Conservation (phyloP, 2,888 invertebrate genomes). For the Tridacna gigas region DNA sequence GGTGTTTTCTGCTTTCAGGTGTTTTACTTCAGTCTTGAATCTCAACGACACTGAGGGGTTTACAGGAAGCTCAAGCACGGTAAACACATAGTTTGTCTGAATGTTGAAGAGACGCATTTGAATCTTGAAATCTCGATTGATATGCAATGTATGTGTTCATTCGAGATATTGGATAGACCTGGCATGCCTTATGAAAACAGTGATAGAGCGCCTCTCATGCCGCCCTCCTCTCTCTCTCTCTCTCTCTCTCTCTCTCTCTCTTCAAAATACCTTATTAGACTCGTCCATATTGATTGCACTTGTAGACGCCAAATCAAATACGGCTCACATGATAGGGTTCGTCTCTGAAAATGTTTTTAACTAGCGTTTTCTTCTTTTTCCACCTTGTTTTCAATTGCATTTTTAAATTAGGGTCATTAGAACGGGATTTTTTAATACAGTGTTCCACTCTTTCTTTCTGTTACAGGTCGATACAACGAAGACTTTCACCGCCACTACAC, state of each 20-base stretch:
- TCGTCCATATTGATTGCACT: too few relatives aligned
- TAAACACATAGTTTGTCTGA: background rate
- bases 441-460: too few relatives aligned
- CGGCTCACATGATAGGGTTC: too few relatives aligned
- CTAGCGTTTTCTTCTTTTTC: too few relatives aligned
- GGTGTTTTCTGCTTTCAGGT: background rate
- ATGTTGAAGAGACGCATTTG: background rate
- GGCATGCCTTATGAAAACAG: background rate
- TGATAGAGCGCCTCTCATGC: background rate
- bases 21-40: conserved; percentile 1
- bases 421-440: too few relatives aligned
- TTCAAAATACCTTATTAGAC: too few relatives aligned
- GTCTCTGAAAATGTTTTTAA: too few relatives aligned
- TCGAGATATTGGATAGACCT: background rate
- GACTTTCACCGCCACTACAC: background rate
- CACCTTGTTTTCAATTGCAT: too few relatives aligned
- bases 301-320: too few relatives aligned
- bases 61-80: background rate
- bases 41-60: background rate
- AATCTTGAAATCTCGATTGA: background rate
- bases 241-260: too few relatives aligned
- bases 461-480: background rate
- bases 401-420: too few relatives aligned
- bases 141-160: background rate
- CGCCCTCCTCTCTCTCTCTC: background rate